Conservation (phyloP, 2,797 vertebrate genomes). For the Fistularia tabacaria region DNA sequence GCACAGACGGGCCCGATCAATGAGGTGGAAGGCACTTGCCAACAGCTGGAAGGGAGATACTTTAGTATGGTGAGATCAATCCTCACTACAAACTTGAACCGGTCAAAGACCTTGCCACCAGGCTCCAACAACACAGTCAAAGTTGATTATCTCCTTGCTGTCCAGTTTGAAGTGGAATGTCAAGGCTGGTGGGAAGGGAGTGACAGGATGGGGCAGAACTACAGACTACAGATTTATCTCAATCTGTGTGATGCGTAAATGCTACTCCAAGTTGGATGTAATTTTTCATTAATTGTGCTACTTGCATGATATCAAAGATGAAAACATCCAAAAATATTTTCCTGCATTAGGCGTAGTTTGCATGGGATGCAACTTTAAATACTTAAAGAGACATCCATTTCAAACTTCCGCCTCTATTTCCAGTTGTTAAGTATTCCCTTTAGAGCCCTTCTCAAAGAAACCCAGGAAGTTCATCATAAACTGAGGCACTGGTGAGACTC, state of each 20-base stretch:
- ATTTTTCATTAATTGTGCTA: not conserved
- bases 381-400: no score
- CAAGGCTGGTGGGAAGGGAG: conserved; percentile 2
- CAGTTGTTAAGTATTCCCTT: no score
- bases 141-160: conserved; percentile 50
- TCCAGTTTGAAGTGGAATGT: conserved; percentile 8
- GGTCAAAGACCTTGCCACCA: conserved; percentile 47
- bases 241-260: not conserved
- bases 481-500: no score
- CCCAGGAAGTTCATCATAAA: no score
- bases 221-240: no score
- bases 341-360: no score
- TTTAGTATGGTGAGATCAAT: conserved; percentile 62
- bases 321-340: no score
- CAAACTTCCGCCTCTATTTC: no score
- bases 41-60: conserved; percentile 64
- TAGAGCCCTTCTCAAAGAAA: no score
- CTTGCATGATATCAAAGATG: not conserved
- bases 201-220: not conserved
- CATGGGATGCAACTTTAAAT: no score
- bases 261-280: conserved; percentile 1
- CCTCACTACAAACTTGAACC: conserved; percentile 39
- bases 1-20: conserved; percentile 65
- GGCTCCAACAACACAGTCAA: conserved; percentile 42
- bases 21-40: conserved; percentile 62